phyloP scores from a whole-genome alignment of 2,113 vertebrate species.

The Lontra canadensis region DNA sequence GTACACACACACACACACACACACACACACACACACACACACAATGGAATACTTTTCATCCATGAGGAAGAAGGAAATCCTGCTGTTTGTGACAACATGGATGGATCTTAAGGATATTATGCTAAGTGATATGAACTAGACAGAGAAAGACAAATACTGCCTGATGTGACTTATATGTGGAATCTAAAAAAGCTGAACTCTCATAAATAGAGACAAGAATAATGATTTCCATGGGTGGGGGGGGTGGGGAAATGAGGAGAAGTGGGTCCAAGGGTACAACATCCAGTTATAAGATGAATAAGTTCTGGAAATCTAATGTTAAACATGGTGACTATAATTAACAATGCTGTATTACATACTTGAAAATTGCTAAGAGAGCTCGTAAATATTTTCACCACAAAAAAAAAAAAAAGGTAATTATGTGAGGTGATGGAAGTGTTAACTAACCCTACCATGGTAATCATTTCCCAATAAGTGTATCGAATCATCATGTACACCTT shows the following conservation, averaged over 20 bases:
- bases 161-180: background rate
- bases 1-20: no score
- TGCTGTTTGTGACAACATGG: background rate
- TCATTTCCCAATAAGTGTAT: background rate
- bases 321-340: background rate
- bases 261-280: background rate
- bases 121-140: background rate
- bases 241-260: background rate
- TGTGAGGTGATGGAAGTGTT: background rate
- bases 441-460: background rate
- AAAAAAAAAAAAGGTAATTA: background rate
- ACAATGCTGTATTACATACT: background rate
- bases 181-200: background rate
- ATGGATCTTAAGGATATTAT: background rate
- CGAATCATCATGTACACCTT: background rate
- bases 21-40: no score
- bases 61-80: no score
- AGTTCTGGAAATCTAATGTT: background rate
- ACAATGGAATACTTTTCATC: no score
- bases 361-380: background rate
- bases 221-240: background rate
- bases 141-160: background rate
- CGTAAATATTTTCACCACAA: background rate
- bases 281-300: background rate
- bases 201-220: background rate